phyloP scores from a whole-genome alignment of 2,113 vertebrate species.

The Muntiacus reevesi region DNA sequence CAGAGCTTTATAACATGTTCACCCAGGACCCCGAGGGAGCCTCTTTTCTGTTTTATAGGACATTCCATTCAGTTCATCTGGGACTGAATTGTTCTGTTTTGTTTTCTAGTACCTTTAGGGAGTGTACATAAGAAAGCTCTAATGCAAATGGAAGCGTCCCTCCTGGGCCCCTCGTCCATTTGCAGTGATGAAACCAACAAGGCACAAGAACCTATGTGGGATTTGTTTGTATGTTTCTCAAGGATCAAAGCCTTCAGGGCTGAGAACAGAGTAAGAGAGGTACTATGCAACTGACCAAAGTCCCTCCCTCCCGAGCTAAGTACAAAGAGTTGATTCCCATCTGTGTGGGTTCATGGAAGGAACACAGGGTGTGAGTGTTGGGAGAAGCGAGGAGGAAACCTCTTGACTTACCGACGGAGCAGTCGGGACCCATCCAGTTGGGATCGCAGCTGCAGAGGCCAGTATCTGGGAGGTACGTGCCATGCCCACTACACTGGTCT shows the following conservation, averaged over 20 bases:
- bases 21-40: slow-evolving; percentile 35
- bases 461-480: slow-evolving; percentile 94
- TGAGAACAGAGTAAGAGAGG: background rate
- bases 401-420: slow-evolving; percentile 91
- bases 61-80: slow-evolving; percentile 27
- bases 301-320: background rate
- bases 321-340: background rate
- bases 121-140: slow-evolving; percentile 15
- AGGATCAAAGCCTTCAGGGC: background rate
- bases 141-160: background rate
- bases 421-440: slow-evolving; percentile 99
- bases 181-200: background rate
- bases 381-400: fast-evolving
- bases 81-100: slow-evolving; percentile 39
- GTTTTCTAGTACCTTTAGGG: slow-evolving; percentile 52
- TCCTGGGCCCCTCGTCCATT: background rate
- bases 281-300: background rate
- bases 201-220: background rate
- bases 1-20: slow-evolving; percentile 21
- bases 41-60: slow-evolving; percentile 51
- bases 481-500: slow-evolving; percentile 97
- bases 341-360: background rate
- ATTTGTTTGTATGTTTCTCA: background rate
- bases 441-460: slow-evolving; percentile 97
- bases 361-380: fast-evolving